Percentiles rank a stretch among this genome's conserved stretches.
Evolutionary conservation across 1,140 invertebrate species (phyloP).

Genomic region (Drosophila subobscura): DNA sequence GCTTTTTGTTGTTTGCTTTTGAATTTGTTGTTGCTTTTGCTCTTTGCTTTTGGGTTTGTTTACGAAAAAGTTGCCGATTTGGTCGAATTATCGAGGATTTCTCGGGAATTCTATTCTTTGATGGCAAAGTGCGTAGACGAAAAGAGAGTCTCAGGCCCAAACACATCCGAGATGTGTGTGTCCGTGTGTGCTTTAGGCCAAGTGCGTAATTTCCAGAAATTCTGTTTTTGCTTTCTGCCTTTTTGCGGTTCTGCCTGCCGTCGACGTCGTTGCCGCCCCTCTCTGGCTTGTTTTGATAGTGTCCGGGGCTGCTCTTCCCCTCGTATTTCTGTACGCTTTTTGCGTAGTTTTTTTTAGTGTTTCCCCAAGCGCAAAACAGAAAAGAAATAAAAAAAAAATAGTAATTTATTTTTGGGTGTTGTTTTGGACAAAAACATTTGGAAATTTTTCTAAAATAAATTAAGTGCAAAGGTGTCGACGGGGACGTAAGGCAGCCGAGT

Average conservation of each 20-base stretch:
- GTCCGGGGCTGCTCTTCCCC: not conserved
- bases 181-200: constrained; percentile 27
- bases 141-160: constrained; percentile 37
- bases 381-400: not conserved
- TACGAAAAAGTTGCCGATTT: constrained; percentile 74
- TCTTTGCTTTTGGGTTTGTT: constrained; percentile 47
- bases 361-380: constrained; percentile 11
- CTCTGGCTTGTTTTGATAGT: constrained; percentile 53
- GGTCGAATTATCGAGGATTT: constrained; percentile 37
- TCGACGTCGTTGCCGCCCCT: constrained; percentile 14
- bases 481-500: not conserved
- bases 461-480: constrained; percentile 23
- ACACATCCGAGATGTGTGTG: constrained; percentile 4
- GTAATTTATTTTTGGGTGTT: constrained; percentile 10
- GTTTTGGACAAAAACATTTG: constrained; percentile 18
- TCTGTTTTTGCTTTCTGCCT: constrained; percentile 50
- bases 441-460: constrained; percentile 40
- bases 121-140: constrained; percentile 61
- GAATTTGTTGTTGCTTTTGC: constrained; percentile 46
- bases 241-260: constrained; percentile 21
- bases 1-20: constrained; percentile 77
- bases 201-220: constrained; percentile 69
- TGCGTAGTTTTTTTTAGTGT: constrained; percentile 60
- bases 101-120: constrained; percentile 40
- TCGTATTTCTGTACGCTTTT: constrained; percentile 42